Base-by-base conservation (phyloP, 2,888 invertebrate species). In the Lepidocyrtinus sp. region DNA sequence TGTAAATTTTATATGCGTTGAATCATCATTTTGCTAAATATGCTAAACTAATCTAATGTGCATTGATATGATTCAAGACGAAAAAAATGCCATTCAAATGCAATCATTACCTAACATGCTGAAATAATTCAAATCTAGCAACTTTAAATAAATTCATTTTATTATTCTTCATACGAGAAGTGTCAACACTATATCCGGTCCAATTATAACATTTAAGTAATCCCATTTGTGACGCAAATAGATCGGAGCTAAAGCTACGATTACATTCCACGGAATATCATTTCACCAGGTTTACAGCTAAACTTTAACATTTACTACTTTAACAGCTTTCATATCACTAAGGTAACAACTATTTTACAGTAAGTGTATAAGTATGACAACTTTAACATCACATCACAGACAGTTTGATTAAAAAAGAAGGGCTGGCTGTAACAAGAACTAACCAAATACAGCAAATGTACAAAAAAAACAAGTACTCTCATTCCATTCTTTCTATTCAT, bases 321-420 rank as follows among this genome's bases (percentile, higher is more conserved):
- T 7, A 7, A 12, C 36, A 36, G 17, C 21, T 45, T 62, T 70
- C 12, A 5, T 36, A 36, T 36, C 36, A 36, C 36, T 36, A 9
- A 36, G 12, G 36, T 36, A 36, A 36, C 36, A 70, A 24, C 36
- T 61, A 59, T 19, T 36, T 36, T 61, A 67, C 45, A 45, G 62
- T 72, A 71, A 75, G 70, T 25, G 46, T 67, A 71, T 55, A 65
- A 68, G 73, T 69, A 68, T 78, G 78, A 78, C 78, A 78, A 78
- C 78, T 78, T 78, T 78, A 78, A 65, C 73, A 68, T 78, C 73
- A 73, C 78, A 78, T 78, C 78, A 78, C 78, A 78, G 78, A 73
- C 78, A 78, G 78, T 73, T 78, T 75, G 62, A 26, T 70, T 64
- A 55, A 63, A 75, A 77, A 75, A 75, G 27, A 67, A 77, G 65